Evolutionary conservation across 1,140 invertebrate species (phyloP).

Genomic region (Saccostrea echinata): DNA sequence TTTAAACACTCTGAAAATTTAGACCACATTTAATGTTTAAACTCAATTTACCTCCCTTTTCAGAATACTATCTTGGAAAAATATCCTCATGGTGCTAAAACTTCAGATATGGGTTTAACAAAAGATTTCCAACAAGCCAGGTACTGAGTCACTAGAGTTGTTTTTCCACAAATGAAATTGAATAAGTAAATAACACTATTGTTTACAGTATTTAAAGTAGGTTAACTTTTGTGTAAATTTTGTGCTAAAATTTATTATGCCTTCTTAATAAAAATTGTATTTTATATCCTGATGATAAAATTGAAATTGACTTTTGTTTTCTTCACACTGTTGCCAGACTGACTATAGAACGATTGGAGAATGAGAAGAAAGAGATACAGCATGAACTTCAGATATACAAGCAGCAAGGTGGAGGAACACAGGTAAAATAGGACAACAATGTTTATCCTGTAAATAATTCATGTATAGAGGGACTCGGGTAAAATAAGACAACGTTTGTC

Average conservation of each 20-base stretch:
- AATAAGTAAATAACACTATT: neutral
- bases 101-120: conserved; percentile 65
- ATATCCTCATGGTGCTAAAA: conserved; percentile 67
- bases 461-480: too few species aligned
- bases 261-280: too few species aligned
- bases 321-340: conserved; percentile 63
- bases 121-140: conserved; percentile 73
- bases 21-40: too few species aligned
- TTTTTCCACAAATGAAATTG: neutral
- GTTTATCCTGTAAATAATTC: too few species aligned
- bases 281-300: too few species aligned
- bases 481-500: too few species aligned
- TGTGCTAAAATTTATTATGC: too few species aligned
- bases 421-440: neutral
- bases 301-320: too few species aligned
- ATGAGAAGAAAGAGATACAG: conserved; percentile 76
- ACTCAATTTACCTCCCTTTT: neutral
- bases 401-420: conserved; percentile 61
- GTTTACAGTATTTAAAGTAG: neutral
- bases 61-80: conserved; percentile 68
- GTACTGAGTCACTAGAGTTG: conserved; percentile 45
- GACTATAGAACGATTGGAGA: conserved; percentile 74
- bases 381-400: conserved; percentile 70
- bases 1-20: too few species aligned
- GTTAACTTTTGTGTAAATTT: too few species aligned